These are phyloP conservation scores for Erpobdella octoculata DNA, from an alignment of 2,888 invertebrate genomes.

Conservation along the genomic window DNA sequence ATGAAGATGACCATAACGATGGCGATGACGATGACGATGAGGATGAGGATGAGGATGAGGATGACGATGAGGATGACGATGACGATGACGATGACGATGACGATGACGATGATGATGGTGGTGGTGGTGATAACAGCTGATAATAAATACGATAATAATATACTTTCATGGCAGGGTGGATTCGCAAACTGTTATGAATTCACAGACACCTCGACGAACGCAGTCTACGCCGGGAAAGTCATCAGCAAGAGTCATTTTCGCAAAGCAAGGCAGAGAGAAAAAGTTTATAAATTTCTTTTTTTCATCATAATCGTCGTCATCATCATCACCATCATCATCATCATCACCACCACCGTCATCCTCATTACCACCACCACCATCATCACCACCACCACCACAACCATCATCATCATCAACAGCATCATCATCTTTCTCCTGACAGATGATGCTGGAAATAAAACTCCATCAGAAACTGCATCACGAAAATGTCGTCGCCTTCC, in stretches of 20 bases:
- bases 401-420: not conserved
- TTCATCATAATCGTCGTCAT: not conserved
- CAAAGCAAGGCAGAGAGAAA: slow-evolving; percentile 58
- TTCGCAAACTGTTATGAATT: slow-evolving; percentile 60
- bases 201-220: slow-evolving; percentile 56
- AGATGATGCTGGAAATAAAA: slow-evolving; percentile 56
- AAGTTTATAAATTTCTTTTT: slow-evolving; percentile 49
- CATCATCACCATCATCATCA: not conserved
- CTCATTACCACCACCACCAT: not conserved
- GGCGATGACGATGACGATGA: slow-evolving; percentile 6
- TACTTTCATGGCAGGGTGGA: slow-evolving; percentile 55
- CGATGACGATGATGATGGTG: not conserved
- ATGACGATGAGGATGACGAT: not conserved
- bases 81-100: not conserved
- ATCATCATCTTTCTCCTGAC: slow-evolving; percentile 25
- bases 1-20: not conserved
- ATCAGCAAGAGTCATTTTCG: slow-evolving; percentile 58
- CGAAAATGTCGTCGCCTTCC: slow-evolving; percentile 58
- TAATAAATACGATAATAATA: not conserved
- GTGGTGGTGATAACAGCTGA: not conserved
- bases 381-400: not conserved
- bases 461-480: slow-evolving; percentile 57
- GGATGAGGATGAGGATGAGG: not conserved
- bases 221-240: slow-evolving; percentile 58
- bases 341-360: not conserved